These are phyloP conservation scores for Lamellibrachia satsuma DNA, from an alignment of 2,888 invertebrate species.

Conservation along the genomic window DNA sequence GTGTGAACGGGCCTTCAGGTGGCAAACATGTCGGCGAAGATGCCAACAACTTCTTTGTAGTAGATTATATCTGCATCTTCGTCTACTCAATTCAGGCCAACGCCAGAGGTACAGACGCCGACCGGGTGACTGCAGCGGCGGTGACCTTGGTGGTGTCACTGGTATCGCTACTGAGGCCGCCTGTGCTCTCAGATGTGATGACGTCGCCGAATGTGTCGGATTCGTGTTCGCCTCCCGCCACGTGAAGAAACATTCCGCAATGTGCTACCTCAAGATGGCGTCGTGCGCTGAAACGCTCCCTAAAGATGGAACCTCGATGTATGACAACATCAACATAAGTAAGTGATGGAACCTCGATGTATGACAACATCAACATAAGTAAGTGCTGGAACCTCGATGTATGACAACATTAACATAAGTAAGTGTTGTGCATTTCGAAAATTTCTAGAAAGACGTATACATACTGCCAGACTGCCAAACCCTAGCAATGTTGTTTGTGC, in stretches of 20 bases:
- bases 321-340: not conserved
- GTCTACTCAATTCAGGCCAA: not conserved
- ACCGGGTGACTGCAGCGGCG: not conserved
- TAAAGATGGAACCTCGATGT: not conserved
- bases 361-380: not conserved
- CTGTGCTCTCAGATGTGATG: not conserved
- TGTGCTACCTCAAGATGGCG: not conserved
- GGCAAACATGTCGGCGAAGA: no score
- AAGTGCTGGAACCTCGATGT: no score
- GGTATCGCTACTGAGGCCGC: not conserved
- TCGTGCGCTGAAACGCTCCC: not conserved
- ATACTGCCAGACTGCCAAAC: no score
- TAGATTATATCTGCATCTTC: no score
- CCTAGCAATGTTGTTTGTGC: no score
- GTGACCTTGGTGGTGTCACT: not conserved
- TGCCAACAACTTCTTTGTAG: no score
- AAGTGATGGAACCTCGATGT: not conserved
- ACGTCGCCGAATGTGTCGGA: not conserved
- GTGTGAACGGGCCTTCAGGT: no score
- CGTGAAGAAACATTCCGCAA: not conserved
- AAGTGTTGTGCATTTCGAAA: not conserved
- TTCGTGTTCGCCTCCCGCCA: not conserved
- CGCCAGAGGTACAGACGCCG: not conserved
- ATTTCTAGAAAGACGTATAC: not conserved
- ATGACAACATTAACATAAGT: not conserved